phyloP scores from a whole-genome alignment of 2,113 vertebrate genomes.

The Thalassoma bifasciatum region DNA sequence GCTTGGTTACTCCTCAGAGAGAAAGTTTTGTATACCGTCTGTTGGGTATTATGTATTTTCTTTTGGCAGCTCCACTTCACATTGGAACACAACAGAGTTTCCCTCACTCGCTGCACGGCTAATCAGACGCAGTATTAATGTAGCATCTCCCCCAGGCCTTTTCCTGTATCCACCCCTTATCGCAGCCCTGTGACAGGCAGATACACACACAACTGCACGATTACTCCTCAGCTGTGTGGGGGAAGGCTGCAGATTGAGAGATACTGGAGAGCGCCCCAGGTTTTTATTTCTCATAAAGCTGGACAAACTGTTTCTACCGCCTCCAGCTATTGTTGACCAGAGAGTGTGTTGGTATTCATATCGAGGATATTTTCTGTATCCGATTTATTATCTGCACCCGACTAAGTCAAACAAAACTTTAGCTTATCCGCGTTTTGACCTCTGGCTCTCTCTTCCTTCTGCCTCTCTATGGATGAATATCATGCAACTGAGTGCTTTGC shows the following conservation, averaged over 20 bases:
- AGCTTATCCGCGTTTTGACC: conserved; percentile 28
- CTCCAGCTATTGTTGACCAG: not conserved
- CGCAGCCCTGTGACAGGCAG: conserved; percentile 34
- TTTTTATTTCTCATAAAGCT: not conserved
- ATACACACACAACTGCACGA: conserved; percentile 31
- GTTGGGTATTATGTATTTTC: not conserved
- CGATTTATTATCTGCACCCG: conserved; percentile 11
- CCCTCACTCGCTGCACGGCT: conserved; percentile 14
- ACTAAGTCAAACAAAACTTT: conserved; percentile 20
- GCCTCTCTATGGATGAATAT: conserved; percentile 51
- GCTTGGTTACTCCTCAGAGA: not conserved
- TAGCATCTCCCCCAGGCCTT: conserved; percentile 43
- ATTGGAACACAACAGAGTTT: conserved; percentile 15
- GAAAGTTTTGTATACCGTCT: not conserved
- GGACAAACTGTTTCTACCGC: conserved; percentile 4
- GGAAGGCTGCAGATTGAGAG: conserved; percentile 35
- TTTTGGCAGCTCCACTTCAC: conserved; percentile 12
- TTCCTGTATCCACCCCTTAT: conserved; percentile 48
- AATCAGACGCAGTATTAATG: conserved; percentile 49
- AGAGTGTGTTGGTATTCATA: conserved; percentile 2
- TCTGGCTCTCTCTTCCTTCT: conserved; percentile 22
- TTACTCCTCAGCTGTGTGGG: conserved; percentile 26
- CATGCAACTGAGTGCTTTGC: conserved; percentile 68
- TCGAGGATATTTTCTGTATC: not conserved
- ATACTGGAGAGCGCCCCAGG: conserved; percentile 22